phyloP scores from a whole-genome alignment of 2,888 invertebrate species.

The Drosophila paracracens region DNA sequence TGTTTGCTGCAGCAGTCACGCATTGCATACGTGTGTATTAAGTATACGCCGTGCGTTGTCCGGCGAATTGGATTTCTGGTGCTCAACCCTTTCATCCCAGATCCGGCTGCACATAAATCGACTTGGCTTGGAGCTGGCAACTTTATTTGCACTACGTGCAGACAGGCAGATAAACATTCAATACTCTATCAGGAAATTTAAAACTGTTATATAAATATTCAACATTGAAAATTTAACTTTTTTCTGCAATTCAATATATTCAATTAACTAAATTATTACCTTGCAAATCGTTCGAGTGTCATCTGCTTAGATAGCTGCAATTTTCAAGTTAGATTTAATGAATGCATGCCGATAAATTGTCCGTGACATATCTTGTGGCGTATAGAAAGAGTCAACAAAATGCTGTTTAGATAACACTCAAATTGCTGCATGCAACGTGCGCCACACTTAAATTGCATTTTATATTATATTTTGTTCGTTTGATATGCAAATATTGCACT shows the following conservation, averaged over 20 bases:
- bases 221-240: conserved; percentile 21
- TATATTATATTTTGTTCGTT: conserved; percentile 10
- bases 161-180: conserved; percentile 48
- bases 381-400: conserved; percentile 32
- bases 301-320: conserved; percentile 29
- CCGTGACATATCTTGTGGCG: conserved; percentile 12
- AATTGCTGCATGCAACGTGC: conserved; percentile 13
- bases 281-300: conserved; percentile 53
- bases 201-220: neutral
- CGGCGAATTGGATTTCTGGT: conserved; percentile 53
- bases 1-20: conserved; percentile 65
- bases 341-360: conserved; percentile 29
- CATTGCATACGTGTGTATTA: conserved; percentile 73
- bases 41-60: conserved; percentile 73
- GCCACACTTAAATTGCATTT: conserved; percentile 9
- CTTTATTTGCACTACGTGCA: conserved; percentile 75
- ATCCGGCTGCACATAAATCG: conserved; percentile 32
- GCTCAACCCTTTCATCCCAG: neutral
- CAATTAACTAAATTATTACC: conserved; percentile 18
- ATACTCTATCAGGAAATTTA: conserved; percentile 29
- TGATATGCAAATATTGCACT: conserved; percentile 42
- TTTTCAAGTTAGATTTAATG: conserved; percentile 30
- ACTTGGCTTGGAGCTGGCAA: conserved; percentile 42
- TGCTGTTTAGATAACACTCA: conserved; percentile 41
- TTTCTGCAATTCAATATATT: conserved; percentile 2